These are phyloP conservation scores for Ceyx margarethae DNA, from an alignment of 2,113 vertebrate species.

Conservation along the genomic window DNA sequence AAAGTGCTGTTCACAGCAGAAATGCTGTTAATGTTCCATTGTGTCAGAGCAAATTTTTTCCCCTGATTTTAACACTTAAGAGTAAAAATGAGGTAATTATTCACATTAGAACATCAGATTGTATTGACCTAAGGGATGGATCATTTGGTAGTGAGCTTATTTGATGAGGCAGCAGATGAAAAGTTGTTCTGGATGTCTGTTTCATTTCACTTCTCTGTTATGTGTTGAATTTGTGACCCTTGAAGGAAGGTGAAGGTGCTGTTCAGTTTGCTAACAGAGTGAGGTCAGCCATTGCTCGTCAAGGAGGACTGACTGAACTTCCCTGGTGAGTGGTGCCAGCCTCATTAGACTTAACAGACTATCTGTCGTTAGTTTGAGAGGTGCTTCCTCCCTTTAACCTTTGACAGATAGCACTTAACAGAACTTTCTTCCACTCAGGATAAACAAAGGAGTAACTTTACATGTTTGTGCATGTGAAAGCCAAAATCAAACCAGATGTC, in stretches of 20 bases:
- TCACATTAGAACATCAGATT: not conserved
- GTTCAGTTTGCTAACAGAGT: conserved; percentile 93
- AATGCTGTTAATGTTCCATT: not conserved
- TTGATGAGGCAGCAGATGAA: not conserved
- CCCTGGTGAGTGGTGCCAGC: conserved; percentile 80
- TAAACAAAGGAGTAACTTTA: not conserved
- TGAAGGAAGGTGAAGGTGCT: conserved; percentile 88
- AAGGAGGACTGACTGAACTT: conserved; percentile 91
- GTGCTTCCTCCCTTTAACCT: not conserved
- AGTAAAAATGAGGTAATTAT: not conserved
- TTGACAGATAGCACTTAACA: not conserved
- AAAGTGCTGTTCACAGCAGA: not conserved
- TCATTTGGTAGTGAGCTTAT: not conserved
- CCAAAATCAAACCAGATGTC: not conserved
- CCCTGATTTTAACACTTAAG: not conserved
- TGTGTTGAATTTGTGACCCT: not conserved
- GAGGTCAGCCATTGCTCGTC: conserved; percentile 88
- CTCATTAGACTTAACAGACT: not conserved
- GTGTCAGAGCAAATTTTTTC: not conserved
- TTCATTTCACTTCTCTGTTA: conserved; percentile 3
- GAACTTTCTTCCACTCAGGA: not conserved
- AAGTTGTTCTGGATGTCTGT: not conserved
- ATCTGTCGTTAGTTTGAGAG: not conserved
- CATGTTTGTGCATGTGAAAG: not conserved
- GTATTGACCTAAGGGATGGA: not conserved